A percentile compares a stretch with the other conserved stretches of the same genome.
These are phyloP conservation scores for Enteromius argenteus DNA, from an alignment of 2,797 vertebrate species.

Conservation along the genomic window DNA sequence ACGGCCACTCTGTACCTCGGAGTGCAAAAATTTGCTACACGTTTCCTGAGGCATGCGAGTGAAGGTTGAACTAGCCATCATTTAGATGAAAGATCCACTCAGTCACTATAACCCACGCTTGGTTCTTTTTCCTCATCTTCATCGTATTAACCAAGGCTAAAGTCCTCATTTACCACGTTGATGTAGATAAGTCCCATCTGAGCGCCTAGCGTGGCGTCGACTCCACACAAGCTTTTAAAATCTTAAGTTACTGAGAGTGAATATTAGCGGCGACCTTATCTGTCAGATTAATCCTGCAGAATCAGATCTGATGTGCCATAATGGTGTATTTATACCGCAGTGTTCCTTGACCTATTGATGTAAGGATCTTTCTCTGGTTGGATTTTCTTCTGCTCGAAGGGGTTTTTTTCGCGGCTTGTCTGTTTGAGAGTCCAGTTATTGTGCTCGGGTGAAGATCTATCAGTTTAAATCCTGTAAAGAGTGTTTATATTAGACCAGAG, in stretches of 20 bases:
- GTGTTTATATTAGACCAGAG: constrained; percentile 28
- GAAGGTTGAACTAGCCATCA: constrained; percentile 40
- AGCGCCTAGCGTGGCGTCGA: not conserved
- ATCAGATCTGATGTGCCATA: constrained; percentile 42
- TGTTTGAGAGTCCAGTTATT: constrained; percentile 16
- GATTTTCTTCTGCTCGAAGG: constrained; percentile 33
- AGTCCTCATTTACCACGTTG: constrained; percentile 26
- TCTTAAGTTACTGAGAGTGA: constrained; percentile 35
- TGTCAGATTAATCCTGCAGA: constrained; percentile 32
- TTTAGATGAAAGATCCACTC: constrained; percentile 49
- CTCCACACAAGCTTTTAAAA: constrained; percentile 32
- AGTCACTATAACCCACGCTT: constrained; percentile 36
- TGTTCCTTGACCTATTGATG: constrained; percentile 48
- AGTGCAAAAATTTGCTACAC: constrained; percentile 6
- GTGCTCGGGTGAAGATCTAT: constrained; percentile 30
- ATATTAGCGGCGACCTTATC: constrained; percentile 29
- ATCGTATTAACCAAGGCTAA: constrained; percentile 13
- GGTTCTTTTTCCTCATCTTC: not conserved
- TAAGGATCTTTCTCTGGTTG: constrained; percentile 15
- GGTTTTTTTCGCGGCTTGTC: not conserved
- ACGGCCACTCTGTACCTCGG: constrained; percentile 35
- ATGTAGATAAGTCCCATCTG: constrained; percentile 29
- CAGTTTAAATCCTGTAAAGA: constrained; percentile 34
- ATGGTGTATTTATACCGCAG: constrained; percentile 36
- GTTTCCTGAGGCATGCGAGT: constrained; percentile 31